Base-by-base conservation (phyloP, 2,888 invertebrate species). In the Chrysina gloriosa region DNA sequence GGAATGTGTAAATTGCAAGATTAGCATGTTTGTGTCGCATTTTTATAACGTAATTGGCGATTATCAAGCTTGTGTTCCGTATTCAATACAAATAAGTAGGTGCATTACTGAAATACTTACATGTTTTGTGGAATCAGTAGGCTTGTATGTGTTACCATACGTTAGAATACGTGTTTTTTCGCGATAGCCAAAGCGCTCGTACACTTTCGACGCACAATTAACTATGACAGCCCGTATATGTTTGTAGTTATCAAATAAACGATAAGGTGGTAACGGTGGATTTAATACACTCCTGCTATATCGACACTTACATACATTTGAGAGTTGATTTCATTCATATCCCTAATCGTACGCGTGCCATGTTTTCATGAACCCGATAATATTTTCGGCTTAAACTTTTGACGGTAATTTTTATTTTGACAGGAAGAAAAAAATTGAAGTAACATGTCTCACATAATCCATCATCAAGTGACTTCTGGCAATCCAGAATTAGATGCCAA, bases 401-500 rank as follows among this genome's bases (percentile, higher is more conserved):
- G 27, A 63, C 63, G 23, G 48, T n/a, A 48, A 48, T 63, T 48
- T 63, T 63, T 34, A 36, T 25, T 34, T 56, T 65, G 65, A 56
- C 65, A 56, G 45, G 14, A 42, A 54, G 7, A 23, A 21, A 56
- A 36, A 56, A 58, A 39, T 14, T 58, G 39, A 56, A 34, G 29
- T 29, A 21, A 29, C 23, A 63, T 31, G 27, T 63, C n/a, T 6
- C 52, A 19, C 21, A 29, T 34, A 7, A 34, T 34, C n/a, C 25
- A 42, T 3, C 36, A 63, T 29, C 68, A 54, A 31, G 61, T 54
- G n/a, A 19, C 69, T 31, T 68, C 88, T 71, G 88, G 87, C 58
- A 85, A 87, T 76, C 65, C 74, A 25, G 85, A 86, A 73, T 81
- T 94, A 67, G 89, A 92, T 80, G 79, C 83, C 9, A 91, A 90